A percentile compares a stretch with the other conserved stretches of the same genome.
Evolutionary conservation across 2,888 invertebrate species (phyloP).

Genomic region (Drosophila neoperkinsi): DNA sequence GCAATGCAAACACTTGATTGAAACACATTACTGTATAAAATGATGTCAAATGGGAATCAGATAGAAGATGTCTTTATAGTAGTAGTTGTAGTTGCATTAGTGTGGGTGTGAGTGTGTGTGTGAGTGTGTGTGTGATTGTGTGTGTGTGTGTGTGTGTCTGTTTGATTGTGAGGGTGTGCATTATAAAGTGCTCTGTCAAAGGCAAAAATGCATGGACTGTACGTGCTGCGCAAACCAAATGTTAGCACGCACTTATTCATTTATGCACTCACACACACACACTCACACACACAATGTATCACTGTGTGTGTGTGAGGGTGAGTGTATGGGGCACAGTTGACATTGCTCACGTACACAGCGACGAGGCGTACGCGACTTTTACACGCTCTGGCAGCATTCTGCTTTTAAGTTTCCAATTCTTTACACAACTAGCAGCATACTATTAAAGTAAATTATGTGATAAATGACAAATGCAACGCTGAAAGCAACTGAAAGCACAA

Average conservation of each 20-base stretch:
- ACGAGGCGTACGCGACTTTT: constrained; percentile 66
- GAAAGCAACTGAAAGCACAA: constrained; percentile 35
- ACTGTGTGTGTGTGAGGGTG: constrained; percentile 21
- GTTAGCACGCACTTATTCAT: constrained; percentile 72
- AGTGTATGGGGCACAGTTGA: constrained; percentile 48
- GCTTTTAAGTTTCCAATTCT: constrained; percentile 57
- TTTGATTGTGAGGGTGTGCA: constrained; percentile 25
- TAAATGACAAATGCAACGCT: constrained; percentile 50
- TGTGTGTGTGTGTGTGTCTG: constrained; percentile 1
- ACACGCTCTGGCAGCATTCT: constrained; percentile 57
- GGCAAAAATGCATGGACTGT: constrained; percentile 68
- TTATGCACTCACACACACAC: constrained; percentile 58
- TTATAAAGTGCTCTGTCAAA: constrained; percentile 79
- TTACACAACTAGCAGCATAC: constrained; percentile 29
- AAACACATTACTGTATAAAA: constrained; percentile 35
- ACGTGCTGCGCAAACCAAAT: constrained; percentile 68
- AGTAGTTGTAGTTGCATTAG: neutral
- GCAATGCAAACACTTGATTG: constrained; percentile 51
- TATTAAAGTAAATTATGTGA: constrained; percentile 61
- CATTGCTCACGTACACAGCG: constrained; percentile 61
- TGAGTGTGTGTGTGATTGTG: no score
- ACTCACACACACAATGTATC: constrained; percentile 9
- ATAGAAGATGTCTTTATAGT: constrained; percentile 31
- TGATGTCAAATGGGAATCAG: constrained; percentile 48
- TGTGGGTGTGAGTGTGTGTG: neutral